phyloP scores from a whole-genome alignment of 2,888 invertebrate species.

The Leuctra nigra region DNA sequence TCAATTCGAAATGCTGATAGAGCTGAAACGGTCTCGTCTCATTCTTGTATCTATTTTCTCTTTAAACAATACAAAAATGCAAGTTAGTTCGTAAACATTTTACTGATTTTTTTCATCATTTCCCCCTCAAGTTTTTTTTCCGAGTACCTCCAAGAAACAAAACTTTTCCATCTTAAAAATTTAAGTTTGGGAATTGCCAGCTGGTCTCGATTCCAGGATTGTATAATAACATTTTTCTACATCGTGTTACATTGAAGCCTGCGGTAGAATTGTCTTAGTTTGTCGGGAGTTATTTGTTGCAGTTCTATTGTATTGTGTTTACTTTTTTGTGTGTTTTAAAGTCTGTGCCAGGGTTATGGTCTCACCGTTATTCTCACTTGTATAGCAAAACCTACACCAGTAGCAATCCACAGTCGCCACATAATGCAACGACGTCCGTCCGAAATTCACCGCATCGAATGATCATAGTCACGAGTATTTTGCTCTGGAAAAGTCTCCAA shows the following conservation, averaged over 20 bases:
- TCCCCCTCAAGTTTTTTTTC: conserved; percentile 6
- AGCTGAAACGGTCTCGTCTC: too few species aligned
- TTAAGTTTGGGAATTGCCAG: conserved; percentile 21
- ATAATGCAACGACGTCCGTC: neutral
- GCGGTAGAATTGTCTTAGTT: neutral
- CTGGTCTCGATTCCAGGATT: conserved; percentile 13
- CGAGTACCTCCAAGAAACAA: conserved; percentile 27
- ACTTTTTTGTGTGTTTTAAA: too few species aligned
- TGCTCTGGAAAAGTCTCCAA: neutral
- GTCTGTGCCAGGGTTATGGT: too few species aligned
- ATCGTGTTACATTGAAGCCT: conserved; percentile 2
- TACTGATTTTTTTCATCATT: neutral
- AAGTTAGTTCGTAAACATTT: too few species aligned
- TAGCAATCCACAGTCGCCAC: too few species aligned
- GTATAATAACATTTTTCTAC: neutral
- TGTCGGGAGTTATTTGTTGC: neutral
- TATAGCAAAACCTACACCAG: too few species aligned
- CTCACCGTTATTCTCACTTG: too few species aligned
- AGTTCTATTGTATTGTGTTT: too few species aligned
- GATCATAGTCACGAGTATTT: neutral
- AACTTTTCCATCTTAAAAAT: conserved; percentile 26
- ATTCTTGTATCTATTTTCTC: too few species aligned
- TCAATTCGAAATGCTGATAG: too few species aligned
- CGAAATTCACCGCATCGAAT: neutral
- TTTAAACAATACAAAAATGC: too few species aligned